Base-by-base conservation (phyloP, 2,113 vertebrate species). In the Phrynosoma blainvillii region DNA sequence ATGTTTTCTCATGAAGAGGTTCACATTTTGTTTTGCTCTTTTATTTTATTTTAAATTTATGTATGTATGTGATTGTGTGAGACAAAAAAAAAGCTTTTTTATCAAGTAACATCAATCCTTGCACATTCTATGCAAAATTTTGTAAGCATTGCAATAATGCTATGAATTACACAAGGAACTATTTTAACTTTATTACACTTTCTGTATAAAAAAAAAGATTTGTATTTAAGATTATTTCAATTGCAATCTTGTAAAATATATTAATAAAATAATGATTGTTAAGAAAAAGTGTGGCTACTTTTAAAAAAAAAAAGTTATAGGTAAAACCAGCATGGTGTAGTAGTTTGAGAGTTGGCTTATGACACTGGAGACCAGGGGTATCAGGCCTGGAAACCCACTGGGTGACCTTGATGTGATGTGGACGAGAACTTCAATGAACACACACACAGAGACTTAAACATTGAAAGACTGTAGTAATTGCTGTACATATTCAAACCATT, bases 151-250 rank as follows among this genome's bases (percentile, higher is more conserved):
- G 97, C 97, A 97, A 97, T 97, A 97, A 98, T 98, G 97, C 96
- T 97, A 96, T 95, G 94, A 97, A 97, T 96, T 96, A 97, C 97
- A 97, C 96, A 97, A 96, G 97, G 97, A 97, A 97, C 96, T 98
- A 97, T 98, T 98, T 98, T 97, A 97, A 96, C 97, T 98, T 97
- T 97, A 98, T 97, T 97, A 97, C 96, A 97, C 97, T 98, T 98
- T 98, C 97, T 98, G 97, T 98, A 98, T 96, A 97, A 4, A 47
- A 47, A 97, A 89, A 93, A 62, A 92, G 90, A 94, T 98, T 98
- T 98, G 98, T 98, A 98, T 98, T 98, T 98, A 98, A 96, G 97
- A 97, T 98, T 96, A 98, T 98, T 97, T 98, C 97, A 96, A 97
- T 92, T 97, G 95, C 97, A 97, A 98, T 97, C 97, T 98, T 98